Percentiles rank a stretch among this genome's conserved stretches.
phyloP scores from a whole-genome alignment of 2,797 vertebrate genomes.

The Alosa sapidissima region DNA sequence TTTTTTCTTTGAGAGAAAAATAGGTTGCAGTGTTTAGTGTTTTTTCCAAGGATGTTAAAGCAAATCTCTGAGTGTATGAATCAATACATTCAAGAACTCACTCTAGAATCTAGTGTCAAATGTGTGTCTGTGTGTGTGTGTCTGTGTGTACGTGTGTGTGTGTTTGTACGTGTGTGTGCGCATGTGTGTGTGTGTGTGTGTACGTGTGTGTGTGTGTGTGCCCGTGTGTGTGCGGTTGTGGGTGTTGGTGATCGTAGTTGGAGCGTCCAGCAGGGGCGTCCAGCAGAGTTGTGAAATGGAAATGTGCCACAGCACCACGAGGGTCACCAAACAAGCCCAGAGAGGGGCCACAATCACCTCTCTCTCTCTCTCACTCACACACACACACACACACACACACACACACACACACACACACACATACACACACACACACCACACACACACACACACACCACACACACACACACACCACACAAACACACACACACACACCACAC shows the following conservation, averaged over 20 bases:
- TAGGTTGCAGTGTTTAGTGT: background rate
- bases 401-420: too few species aligned
- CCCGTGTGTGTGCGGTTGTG: background rate
- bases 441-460: too few species aligned
- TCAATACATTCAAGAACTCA: background rate
- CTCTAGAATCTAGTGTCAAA: too few species aligned
- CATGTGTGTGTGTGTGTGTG: constrained; percentile 6
- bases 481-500: too few species aligned
- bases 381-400: too few species aligned
- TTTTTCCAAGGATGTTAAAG: background rate
- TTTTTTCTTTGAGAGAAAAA: background rate
- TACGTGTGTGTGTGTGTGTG: constrained; percentile 3
- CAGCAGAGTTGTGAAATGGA: background rate
- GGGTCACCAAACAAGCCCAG: background rate
- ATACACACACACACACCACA: too few species aligned
- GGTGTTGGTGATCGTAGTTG: background rate
- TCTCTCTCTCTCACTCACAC: background rate
- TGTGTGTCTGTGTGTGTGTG: background rate
- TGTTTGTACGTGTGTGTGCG: constrained; percentile 23
- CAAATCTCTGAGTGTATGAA: background rate
- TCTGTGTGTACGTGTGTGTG: constrained; percentile 18
- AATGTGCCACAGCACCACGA: background rate
- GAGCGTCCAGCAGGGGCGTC: background rate
- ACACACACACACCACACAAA: too few species aligned
- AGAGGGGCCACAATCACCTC: background rate